These are phyloP conservation scores for Tromatobia lineatoria DNA, from an alignment of 2,888 invertebrate genomes.

Conservation along the genomic window DNA sequence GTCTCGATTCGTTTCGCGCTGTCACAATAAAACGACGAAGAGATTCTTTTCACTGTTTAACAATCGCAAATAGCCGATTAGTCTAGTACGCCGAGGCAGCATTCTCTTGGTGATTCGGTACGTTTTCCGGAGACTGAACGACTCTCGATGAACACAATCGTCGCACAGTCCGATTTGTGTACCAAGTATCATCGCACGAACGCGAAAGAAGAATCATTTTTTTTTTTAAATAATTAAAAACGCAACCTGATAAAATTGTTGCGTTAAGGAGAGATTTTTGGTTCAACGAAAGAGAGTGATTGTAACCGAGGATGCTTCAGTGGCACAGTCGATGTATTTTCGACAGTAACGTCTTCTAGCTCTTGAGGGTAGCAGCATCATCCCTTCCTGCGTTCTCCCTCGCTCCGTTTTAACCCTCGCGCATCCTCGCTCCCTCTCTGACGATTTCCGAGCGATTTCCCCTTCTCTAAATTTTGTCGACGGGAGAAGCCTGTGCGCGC, in stretches of 20 bases:
- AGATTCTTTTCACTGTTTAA: too few species aligned
- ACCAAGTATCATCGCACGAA: background rate
- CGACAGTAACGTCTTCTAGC: constrained; percentile 65
- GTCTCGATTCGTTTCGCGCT: too few species aligned
- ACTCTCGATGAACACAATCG: background rate
- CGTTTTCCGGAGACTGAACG: background rate
- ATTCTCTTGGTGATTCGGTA: background rate
- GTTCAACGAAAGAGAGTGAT: background rate
- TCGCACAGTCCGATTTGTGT: background rate
- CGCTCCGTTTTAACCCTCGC: constrained; percentile 49
- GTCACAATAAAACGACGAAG: too few species aligned
- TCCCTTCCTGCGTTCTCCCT: constrained; percentile 59
- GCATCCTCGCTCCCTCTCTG: constrained; percentile 37
- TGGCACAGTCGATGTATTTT: constrained; percentile 62
- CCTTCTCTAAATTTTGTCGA: background rate
- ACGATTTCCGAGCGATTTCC: background rate
- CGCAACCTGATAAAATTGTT: too few species aligned
- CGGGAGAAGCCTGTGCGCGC: background rate
- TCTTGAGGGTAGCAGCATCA: constrained; percentile 68
- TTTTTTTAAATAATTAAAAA: too few species aligned
- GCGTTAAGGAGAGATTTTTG: too few species aligned
- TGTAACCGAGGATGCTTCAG: constrained; percentile 26
- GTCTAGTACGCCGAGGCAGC: background rate
- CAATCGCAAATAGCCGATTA: too few species aligned
- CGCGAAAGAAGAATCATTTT: background rate